Conservation (phyloP, 2,888 invertebrate species). For the Strigamia transsilvanica region DNA sequence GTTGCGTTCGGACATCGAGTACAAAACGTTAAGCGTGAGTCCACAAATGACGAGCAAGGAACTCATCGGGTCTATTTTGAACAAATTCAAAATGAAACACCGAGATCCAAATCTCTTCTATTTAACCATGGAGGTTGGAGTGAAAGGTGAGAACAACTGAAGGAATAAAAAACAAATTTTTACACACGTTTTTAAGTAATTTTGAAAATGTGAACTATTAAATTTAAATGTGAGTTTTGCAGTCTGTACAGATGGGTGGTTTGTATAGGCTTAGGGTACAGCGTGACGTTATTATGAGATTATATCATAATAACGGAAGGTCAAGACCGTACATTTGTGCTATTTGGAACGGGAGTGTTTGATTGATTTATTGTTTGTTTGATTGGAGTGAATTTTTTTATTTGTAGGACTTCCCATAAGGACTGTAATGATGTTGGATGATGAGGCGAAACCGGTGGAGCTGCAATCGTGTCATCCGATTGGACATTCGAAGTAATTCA, state of each 20-base stretch:
- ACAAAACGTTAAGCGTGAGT: conserved; percentile 90
- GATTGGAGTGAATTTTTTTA: conserved; percentile 44
- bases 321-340: background rate
- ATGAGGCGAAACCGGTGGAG: conserved; percentile 87
- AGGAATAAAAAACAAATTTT: no score
- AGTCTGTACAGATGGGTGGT: background rate
- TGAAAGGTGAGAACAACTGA: conserved; percentile 27
- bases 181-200: no score
- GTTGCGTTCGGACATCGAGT: conserved; percentile 90
- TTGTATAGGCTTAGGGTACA: no score
- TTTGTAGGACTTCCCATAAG: conserved; percentile 67
- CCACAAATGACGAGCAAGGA: conserved; percentile 88
- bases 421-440: conserved; percentile 83
- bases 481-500: conserved; percentile 81
- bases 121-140: conserved; percentile 90
- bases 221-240: no score
- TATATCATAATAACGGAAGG: background rate
- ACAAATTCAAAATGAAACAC: conserved; percentile 90
- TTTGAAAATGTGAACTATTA: no score
- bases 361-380: conserved; percentile 5
- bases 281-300: conserved; percentile 13
- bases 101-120: conserved; percentile 92
- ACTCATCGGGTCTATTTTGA: conserved; percentile 81
- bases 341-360: background rate
- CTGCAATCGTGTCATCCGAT: conserved; percentile 92